These are phyloP conservation scores for Conchocele bisecta DNA, from an alignment of 2,888 invertebrate genomes.

Conservation along the genomic window DNA sequence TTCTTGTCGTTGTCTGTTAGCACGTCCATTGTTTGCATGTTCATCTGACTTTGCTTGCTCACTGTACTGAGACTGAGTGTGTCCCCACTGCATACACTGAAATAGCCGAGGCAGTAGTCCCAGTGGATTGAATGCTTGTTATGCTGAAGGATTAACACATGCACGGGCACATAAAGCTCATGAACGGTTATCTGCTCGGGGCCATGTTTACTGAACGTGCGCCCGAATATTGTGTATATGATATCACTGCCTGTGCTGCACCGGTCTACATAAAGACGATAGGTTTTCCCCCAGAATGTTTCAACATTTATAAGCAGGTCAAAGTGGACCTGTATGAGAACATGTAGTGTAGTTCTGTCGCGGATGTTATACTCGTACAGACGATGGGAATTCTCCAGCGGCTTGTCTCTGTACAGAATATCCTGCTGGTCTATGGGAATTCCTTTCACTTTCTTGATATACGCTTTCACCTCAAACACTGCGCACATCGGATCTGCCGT, in stretches of 20 bases:
- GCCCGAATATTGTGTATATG: constrained; percentile 65
- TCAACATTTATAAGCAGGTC: constrained; percentile 69
- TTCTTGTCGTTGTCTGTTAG: constrained; percentile 59
- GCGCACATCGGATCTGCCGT: constrained; percentile 66
- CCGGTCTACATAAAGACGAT: constrained; percentile 72
- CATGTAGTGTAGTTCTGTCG: constrained; percentile 63
- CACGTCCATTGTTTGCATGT: constrained; percentile 63
- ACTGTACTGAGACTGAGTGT: constrained; percentile 70
- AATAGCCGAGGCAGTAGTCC: constrained; percentile 70
- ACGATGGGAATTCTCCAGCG: constrained; percentile 67
- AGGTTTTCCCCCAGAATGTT: constrained; percentile 78
- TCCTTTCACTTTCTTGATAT: constrained; percentile 68
- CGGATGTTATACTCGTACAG: constrained; percentile 68
- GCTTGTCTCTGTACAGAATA: constrained; percentile 67
- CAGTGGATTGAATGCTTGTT: constrained; percentile 63
- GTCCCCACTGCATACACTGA: constrained; percentile 62
- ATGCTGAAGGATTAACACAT: constrained; percentile 68
- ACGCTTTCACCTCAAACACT: constrained; percentile 68
- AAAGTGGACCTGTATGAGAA: constrained; percentile 68
- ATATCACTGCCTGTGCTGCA: constrained; percentile 71
- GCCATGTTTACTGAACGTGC: constrained; percentile 67
- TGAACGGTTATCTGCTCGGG: constrained; percentile 65
- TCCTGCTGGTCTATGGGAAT: constrained; percentile 71
- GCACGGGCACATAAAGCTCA: constrained; percentile 71
- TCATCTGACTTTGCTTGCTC: constrained; percentile 67